Evolutionary conservation across 1,140 invertebrate species (phyloP).

Genomic region (Laodelphax striatellus): DNA sequence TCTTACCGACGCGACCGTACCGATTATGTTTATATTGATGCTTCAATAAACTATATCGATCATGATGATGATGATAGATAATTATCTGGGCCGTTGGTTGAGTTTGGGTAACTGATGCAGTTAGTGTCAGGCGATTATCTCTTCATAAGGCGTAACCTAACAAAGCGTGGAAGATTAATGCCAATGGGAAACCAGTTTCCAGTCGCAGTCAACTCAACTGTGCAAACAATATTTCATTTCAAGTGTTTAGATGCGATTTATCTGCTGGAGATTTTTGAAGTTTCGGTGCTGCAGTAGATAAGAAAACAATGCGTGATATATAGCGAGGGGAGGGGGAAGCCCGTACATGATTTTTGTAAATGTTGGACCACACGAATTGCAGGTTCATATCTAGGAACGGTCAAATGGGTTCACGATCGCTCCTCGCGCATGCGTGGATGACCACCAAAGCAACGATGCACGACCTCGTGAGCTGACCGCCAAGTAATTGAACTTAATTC

Average conservation of each 20-base stretch:
- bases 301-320: neutral
- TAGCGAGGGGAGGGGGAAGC: neutral
- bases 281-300: neutral
- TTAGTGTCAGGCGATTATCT: constrained; percentile 1
- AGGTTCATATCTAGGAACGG: neutral
- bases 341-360: neutral
- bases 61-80: neutral
- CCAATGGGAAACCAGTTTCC: neutral
- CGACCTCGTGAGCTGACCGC: neutral
- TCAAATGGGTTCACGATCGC: neutral
- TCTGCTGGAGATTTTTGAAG: too few relatives aligned
- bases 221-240: neutral
- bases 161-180: constrained; percentile 1
- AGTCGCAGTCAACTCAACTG: neutral
- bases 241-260: neutral
- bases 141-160: constrained; percentile 2
- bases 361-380: constrained; percentile 1
- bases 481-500: neutral
- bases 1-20: too few relatives aligned
- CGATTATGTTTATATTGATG: neutral
- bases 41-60: neutral
- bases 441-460: neutral
- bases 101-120: neutral
- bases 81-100: neutral
- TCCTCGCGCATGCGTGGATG: constrained; percentile 1